Conservation (phyloP, 2,888 invertebrate genomes). For the Campoletis raptor region DNA sequence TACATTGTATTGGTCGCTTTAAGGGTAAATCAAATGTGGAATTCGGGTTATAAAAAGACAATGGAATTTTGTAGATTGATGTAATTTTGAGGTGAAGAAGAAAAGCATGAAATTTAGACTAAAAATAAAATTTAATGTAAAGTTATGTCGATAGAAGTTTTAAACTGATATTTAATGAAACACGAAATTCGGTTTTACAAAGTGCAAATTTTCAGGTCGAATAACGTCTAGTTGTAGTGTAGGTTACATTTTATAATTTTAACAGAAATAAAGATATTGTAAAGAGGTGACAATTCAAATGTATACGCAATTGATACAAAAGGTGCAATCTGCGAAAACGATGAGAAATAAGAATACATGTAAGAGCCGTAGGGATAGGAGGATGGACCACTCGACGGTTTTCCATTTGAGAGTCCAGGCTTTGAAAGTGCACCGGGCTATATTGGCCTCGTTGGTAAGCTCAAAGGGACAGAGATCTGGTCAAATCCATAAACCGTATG, state of each 20-base stretch:
- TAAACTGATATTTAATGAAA: too few species aligned
- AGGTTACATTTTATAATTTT: neutral
- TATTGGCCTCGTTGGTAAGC: constrained; percentile 64
- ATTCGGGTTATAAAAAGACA: neutral
- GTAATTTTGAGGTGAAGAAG: neutral
- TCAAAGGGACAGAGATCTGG: constrained; percentile 65
- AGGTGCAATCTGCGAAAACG: constrained; percentile 34
- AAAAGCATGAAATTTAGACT: neutral
- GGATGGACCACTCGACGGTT: constrained; percentile 62
- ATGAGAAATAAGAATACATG: constrained; percentile 64
- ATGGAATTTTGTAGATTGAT: neutral
- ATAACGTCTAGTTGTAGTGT: neutral
- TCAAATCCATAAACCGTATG: constrained; percentile 69
- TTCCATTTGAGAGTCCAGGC: constrained; percentile 67
- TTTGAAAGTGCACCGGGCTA: constrained; percentile 52
- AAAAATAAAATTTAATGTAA: too few species aligned
- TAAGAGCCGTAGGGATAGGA: constrained; percentile 51
- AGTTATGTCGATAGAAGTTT: too few species aligned
- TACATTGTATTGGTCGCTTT: neutral
- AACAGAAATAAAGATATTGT: neutral
- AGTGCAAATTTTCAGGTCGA: neutral
- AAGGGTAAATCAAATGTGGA: neutral
- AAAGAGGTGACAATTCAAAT: neutral
- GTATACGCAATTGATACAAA: constrained; percentile 3
- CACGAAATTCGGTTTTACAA: too few species aligned